A percentile compares a stretch with the other conserved stretches of the same genome.
Evolutionary conservation across 23 tunicate genomes (phyloP).

Genomic region (Aplidium turbinatum): DNA sequence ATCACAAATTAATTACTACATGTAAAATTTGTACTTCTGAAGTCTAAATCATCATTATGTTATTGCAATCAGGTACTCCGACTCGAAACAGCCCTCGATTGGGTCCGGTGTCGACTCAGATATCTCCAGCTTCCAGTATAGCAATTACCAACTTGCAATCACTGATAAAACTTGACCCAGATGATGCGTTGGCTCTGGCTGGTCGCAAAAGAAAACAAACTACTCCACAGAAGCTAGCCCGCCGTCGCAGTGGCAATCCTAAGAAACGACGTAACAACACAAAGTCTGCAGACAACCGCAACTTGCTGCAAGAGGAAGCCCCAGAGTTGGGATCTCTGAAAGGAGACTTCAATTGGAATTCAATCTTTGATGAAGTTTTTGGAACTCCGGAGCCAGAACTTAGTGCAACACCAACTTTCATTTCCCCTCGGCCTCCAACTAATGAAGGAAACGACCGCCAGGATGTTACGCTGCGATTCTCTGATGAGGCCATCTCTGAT

Average conservation of each 20-base stretch:
- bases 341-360: conserved; percentile 86
- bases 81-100: conserved; percentile 19
- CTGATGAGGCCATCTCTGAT: conserved; percentile 28
- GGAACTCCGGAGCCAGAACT: conserved; percentile 6
- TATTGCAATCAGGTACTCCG: too few relatives aligned
- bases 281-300: conserved; percentile 4
- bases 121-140: not conserved
- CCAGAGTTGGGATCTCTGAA: conserved; percentile 92
- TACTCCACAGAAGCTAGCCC: conserved; percentile 57
- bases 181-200: not conserved
- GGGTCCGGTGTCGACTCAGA: not conserved
- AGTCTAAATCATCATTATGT: too few relatives aligned
- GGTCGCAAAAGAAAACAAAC: conserved; percentile 62
- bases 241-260: not conserved
- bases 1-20: too few relatives aligned
- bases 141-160: not conserved
- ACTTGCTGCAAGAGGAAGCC: conserved; percentile 70
- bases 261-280: conserved; percentile 19
- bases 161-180: not conserved
- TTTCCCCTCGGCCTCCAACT: not conserved
- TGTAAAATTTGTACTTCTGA: too few relatives aligned
- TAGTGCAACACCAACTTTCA: conserved; percentile 21
- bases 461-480: not conserved
- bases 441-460: not conserved
- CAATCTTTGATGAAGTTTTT: conserved; percentile 70